phyloP scores from a whole-genome alignment of 2,888 invertebrate species.

The Sisyra terminalis region DNA sequence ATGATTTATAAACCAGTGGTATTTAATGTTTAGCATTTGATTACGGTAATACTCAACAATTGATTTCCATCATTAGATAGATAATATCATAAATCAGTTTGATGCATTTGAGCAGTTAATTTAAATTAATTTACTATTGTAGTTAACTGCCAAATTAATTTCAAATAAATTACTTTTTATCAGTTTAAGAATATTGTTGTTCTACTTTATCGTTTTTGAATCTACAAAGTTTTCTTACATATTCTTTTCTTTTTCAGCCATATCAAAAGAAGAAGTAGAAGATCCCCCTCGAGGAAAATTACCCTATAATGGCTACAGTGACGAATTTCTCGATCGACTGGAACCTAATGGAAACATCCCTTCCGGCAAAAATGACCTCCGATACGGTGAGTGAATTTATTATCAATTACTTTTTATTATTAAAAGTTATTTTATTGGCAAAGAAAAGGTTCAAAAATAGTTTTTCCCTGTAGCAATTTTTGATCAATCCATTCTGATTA shows the following conservation, averaged over 20 bases:
- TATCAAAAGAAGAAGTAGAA: constrained; percentile 81
- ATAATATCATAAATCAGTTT: too few species aligned
- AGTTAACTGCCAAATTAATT: too few species aligned
- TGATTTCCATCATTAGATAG: too few species aligned
- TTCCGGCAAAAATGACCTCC: constrained; percentile 63
- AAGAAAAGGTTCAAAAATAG: neutral
- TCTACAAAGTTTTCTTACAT: too few species aligned
- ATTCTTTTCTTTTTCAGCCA: constrained; percentile 48
- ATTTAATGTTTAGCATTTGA: too few species aligned
- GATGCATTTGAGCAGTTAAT: too few species aligned
- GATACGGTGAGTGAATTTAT: constrained; percentile 38
- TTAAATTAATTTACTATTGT: too few species aligned
- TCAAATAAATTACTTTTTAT: too few species aligned
- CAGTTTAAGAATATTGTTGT: too few species aligned
- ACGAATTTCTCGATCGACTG: constrained; percentile 82
- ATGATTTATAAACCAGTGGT: too few species aligned
- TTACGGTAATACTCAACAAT: too few species aligned
- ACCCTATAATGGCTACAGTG: constrained; percentile 84
- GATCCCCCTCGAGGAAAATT: constrained; percentile 56
- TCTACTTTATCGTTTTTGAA: too few species aligned
- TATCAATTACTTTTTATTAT: neutral
- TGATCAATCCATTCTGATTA: neutral
- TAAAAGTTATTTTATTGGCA: neutral
- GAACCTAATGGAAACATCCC: constrained; percentile 90
- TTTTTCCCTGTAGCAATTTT: neutral